Base-by-base conservation (phyloP, 1,140 invertebrate species). In the Sinonovacula constricta region DNA sequence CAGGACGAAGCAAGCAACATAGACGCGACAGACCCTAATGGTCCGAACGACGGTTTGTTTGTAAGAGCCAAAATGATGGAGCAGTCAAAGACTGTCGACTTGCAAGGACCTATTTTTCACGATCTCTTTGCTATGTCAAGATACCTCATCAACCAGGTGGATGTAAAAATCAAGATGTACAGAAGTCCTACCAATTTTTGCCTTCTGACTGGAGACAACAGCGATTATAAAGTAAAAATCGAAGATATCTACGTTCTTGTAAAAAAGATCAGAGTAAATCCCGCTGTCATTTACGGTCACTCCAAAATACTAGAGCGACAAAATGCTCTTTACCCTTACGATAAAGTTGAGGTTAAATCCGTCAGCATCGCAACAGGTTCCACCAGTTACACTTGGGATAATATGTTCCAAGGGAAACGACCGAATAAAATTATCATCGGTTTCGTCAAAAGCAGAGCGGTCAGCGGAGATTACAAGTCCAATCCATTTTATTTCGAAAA, bases 111-210 rank as follows among this genome's bases (percentile, higher is more conserved):
- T 28, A 56, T 69, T 7, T 69, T 69, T 56, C 66, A 69, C 66
- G 51, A 69, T 28, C 15, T 69, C 22, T 69, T 69, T 33, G 10
- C 49, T 30, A 69, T 69, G 49, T 34, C 49, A 2, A 33, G 66
- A 69, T 69, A 54, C 56, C 30, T 69, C 30, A 24, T 69, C 49
- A 69, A 69, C 36, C 49, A 69, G 22, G 66, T 69, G 18, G 66
- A 69, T 24, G 49, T 53, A 36, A 63, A 30, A 63, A 26, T 63
- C 24, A 70, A 70, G 34, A 28, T 68, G 34, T 66, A 66, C 14
- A 49, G 63, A 28, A 66, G 18, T 66, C 24, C 63, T 4, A 26
- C n/a, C n/a, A 51, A 49, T 14, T 33, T 69, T 33, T 69, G 66
- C 34, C 49, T 56, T 12, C 3, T 30, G 2, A 36, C 66, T 14